phyloP scores from a whole-genome alignment of 2,888 invertebrate species.

The Abrostola tripartita region DNA sequence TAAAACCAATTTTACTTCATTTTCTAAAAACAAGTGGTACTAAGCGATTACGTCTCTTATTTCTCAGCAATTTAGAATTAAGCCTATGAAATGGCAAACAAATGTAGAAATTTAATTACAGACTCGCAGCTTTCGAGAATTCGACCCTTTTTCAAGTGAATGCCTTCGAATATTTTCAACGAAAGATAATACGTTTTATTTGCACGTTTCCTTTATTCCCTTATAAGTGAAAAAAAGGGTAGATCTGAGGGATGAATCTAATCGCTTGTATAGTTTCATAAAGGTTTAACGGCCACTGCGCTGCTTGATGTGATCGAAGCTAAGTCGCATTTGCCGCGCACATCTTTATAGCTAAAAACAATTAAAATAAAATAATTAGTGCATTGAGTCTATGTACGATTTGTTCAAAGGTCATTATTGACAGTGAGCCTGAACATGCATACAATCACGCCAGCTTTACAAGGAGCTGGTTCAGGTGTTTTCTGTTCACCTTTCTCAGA shows the following conservation, averaged over 20 bases:
- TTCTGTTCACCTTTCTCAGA: no score
- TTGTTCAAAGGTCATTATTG: no score
- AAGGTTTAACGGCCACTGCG: slow-evolving; percentile 4
- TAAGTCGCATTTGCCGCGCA: not conserved
- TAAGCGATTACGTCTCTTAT: not conserved
- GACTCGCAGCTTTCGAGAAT: slow-evolving; percentile 13
- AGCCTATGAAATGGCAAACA: slow-evolving; percentile 12
- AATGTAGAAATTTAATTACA: slow-evolving; percentile 32
- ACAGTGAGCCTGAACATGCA: no score
- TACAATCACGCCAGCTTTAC: no score
- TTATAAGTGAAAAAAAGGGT: slow-evolving; percentile 3
- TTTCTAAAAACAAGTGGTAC: not conserved
- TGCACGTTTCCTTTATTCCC: slow-evolving; percentile 17
- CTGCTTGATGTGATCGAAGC: not conserved
- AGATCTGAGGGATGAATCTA: not conserved
- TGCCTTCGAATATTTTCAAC: slow-evolving; percentile 28
- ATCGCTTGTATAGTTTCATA: slow-evolving; percentile 6
- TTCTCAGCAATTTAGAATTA: slow-evolving; percentile 3
- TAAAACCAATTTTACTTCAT: no score
- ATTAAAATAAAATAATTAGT: no score
- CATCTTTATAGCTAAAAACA: not conserved
- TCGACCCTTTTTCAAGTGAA: slow-evolving; percentile 28
- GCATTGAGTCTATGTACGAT: no score
- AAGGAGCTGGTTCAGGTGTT: no score
- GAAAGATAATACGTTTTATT: slow-evolving; percentile 26